These are phyloP conservation scores for Synergus umbraculus DNA, from an alignment of 2,888 invertebrate species.

Conservation along the genomic window DNA sequence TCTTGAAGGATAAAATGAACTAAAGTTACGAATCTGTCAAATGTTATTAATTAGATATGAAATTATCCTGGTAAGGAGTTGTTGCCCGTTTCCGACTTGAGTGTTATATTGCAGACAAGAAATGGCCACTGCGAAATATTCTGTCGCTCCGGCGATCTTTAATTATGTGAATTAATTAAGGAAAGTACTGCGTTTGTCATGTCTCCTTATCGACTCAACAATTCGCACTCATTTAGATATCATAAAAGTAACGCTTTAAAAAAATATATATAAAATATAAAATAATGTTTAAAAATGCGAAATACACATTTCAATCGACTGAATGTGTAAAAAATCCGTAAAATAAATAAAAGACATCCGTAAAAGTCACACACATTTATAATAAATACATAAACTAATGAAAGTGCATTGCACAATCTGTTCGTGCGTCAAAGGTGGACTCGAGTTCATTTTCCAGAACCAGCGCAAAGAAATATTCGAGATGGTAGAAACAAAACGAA, in stretches of 20 bases:
- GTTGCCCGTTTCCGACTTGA: slow-evolving; percentile 49
- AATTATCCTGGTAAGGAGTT: slow-evolving; percentile 59
- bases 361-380: too few relatives aligned
- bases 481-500: background rate
- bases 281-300: too few relatives aligned
- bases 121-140: slow-evolving; percentile 43
- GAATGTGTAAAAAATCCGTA: too few relatives aligned
- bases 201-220: too few relatives aligned
- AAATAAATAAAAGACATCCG: too few relatives aligned
- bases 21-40: slow-evolving; percentile 60
- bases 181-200: background rate
- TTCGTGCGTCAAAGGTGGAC: background rate
- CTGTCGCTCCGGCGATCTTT: slow-evolving; percentile 45
- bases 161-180: slow-evolving; percentile 50
- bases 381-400: background rate
- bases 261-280: too few relatives aligned
- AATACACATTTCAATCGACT: too few relatives aligned
- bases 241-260: background rate
- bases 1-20: slow-evolving; percentile 55
- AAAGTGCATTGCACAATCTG: background rate
- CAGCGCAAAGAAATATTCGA: background rate
- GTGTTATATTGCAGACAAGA: slow-evolving; percentile 42
- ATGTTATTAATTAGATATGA: slow-evolving; percentile 67
- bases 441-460: background rate
- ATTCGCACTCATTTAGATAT: background rate